A percentile compares a stretch with the other conserved stretches of the same genome.
phyloP scores from a whole-genome alignment of 2,888 invertebrate genomes.

The Agonum fuliginosum region DNA sequence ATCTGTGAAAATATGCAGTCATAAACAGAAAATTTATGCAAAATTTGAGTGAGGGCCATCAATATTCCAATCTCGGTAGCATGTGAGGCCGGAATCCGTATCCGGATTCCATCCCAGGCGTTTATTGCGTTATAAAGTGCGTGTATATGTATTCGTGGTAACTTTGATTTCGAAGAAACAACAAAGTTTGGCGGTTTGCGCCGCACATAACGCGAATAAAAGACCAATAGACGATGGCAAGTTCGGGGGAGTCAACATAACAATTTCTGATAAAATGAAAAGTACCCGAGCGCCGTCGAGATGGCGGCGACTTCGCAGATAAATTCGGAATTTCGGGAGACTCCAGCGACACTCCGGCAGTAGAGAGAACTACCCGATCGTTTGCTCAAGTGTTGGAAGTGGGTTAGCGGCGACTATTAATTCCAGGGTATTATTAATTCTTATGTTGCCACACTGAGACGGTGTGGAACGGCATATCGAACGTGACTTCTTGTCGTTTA shows the following conservation, averaged over 20 bases:
- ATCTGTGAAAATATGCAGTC: conserved; percentile 25
- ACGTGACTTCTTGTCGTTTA: conserved; percentile 46
- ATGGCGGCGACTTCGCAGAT: conserved; percentile 52
- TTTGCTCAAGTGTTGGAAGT: conserved; percentile 28
- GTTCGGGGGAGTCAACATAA: conserved; percentile 57
- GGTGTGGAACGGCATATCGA: conserved; percentile 20
- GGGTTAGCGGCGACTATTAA: conserved; percentile 36
- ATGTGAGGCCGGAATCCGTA: background rate
- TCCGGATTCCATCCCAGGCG: background rate
- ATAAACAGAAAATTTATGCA: conserved; percentile 53
- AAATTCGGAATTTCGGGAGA: conserved; percentile 48
- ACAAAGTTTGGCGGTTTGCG: conserved; percentile 55
- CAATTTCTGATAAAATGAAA: conserved; percentile 60
- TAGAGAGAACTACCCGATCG: background rate
- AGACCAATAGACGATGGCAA: conserved; percentile 55
- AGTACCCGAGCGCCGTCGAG: conserved; percentile 45
- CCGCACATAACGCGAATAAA: conserved; percentile 57
- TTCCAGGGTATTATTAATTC: conserved; percentile 49
- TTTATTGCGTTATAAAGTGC: conserved; percentile 57
- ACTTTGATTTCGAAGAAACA: conserved; percentile 59
- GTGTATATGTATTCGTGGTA: conserved; percentile 54
- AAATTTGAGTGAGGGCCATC: conserved; percentile 35
- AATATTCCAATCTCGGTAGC: background rate
- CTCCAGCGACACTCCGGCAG: background rate
- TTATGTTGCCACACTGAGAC: conserved; percentile 41